These are phyloP conservation scores for Centruroides vittatus DNA, from an alignment of 1,140 invertebrate genomes.

Conservation along the genomic window DNA sequence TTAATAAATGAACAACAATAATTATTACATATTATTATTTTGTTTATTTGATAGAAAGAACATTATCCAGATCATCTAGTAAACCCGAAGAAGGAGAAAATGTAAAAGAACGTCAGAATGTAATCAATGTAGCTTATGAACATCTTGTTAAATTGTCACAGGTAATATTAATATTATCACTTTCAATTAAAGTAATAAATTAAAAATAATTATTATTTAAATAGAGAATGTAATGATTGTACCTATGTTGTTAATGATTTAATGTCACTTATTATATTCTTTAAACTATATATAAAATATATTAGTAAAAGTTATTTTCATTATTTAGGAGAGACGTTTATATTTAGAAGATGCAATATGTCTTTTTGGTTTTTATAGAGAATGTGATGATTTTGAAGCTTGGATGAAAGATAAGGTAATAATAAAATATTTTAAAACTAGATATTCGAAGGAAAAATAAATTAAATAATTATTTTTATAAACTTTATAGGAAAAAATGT, in stretches of 20 bases:
- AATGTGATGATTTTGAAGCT: slow-evolving; percentile 93
- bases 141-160: slow-evolving; percentile 64
- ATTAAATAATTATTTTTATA: neutral
- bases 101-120: slow-evolving; percentile 63
- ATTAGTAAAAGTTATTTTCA: too few species aligned
- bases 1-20: too few species aligned
- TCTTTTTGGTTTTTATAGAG: slow-evolving; percentile 86
- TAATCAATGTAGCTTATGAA: slow-evolving; percentile 62
- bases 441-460: too few species aligned
- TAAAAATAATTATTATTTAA: too few species aligned
- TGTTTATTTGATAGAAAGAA: slow-evolving; percentile 11
- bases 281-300: too few species aligned
- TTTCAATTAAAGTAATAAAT: slow-evolving; percentile 18
- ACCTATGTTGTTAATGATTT: too few species aligned
- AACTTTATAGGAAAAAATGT: slow-evolving; percentile 50
- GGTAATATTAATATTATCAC: slow-evolving; percentile 21
- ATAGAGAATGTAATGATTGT: too few species aligned
- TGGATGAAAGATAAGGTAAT: slow-evolving; percentile 76
- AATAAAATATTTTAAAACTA: neutral
- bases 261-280: too few species aligned
- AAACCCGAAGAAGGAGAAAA: slow-evolving; percentile 46
- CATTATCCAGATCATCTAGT: slow-evolving; percentile 17
- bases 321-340: slow-evolving; percentile 42
- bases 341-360: slow-evolving; percentile 83
- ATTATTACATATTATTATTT: too few species aligned